Evolutionary conservation across 2,797 vertebrate species (phyloP), one percentile per base, ranked within the genome.

Genomic region (Sciurus carolinensis): DNA sequence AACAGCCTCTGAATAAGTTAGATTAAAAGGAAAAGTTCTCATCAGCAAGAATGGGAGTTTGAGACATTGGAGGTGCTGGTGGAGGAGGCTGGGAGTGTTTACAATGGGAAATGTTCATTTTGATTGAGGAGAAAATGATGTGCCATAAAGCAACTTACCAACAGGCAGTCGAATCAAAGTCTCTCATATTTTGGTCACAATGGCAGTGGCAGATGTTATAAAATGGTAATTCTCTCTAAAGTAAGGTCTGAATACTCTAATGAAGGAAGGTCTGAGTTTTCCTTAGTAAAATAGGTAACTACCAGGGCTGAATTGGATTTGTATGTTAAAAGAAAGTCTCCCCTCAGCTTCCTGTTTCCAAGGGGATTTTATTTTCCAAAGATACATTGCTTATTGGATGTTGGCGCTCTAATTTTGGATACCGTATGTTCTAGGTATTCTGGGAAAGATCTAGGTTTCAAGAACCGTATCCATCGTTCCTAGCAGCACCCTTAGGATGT

Each of bases 331-430:
- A 59, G 50, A 54, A 59, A 26, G 7, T 50, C n/a, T 39, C 92
- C 33, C 47, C 59, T 80, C 82, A 24, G 42, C 52, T 94, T 90
- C 85, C 85, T 64, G 91, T 97, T 91, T 96, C 95, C 91, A 94
- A 96, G 93, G 91, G 92, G 39, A 83, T 73, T 50, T 91, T 76
- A 77, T 64, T 57, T 73, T 10, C 7, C 26, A 91, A 85, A 96
- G 96, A 82, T 87, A 67, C 26, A 80, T 80, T 71, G 54, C 69
- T 85, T 69, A 77, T 79, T 82, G 86, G 88, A 81, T 79, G 44
- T 50, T 26, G 28, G 28, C 13, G 54, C 54, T 93, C 95, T 96
- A 85, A 88, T 95, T 97, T 97, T 76, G 89, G 95, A 95, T 89
- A 79, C 94, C 82, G 72, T 92, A 80, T 95, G 89, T 83, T 90